These are phyloP conservation scores for Aphyosemion australe DNA, from an alignment of 2,113 vertebrate species.

Conservation along the genomic window DNA sequence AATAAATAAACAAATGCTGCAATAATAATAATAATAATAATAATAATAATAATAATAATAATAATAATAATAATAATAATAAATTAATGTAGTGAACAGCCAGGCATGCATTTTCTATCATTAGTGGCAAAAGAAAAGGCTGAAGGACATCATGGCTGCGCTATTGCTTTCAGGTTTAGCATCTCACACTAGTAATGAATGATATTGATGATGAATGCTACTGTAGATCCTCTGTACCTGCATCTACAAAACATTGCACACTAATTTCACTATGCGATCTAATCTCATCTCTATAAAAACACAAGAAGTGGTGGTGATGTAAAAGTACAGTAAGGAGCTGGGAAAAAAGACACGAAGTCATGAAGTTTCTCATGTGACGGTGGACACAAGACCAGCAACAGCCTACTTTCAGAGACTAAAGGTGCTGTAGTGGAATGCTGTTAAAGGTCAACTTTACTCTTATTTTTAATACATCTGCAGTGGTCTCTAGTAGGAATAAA, in stretches of 20 bases:
- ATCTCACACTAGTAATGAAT: too few relatives aligned
- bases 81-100: neutral
- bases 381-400: neutral
- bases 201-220: neutral
- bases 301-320: neutral
- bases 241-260: neutral
- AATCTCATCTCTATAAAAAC: neutral
- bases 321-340: neutral
- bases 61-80: too few relatives aligned
- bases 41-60: too few relatives aligned
- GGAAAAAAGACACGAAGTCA: neutral
- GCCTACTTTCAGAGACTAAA: too few relatives aligned
- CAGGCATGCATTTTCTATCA: neutral
- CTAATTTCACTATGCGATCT: neutral
- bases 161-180: neutral
- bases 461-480: too few relatives aligned
- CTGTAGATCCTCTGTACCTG: too few relatives aligned
- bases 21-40: too few relatives aligned
- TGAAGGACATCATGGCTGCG: conserved; percentile 4
- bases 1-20: too few relatives aligned
- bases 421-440: too few relatives aligned
- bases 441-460: too few relatives aligned
- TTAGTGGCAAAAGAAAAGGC: neutral
- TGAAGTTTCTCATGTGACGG: neutral
- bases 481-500: too few relatives aligned